phyloP scores from a whole-genome alignment of 2,113 vertebrate species.

The Psilopogon haemacephalus region DNA sequence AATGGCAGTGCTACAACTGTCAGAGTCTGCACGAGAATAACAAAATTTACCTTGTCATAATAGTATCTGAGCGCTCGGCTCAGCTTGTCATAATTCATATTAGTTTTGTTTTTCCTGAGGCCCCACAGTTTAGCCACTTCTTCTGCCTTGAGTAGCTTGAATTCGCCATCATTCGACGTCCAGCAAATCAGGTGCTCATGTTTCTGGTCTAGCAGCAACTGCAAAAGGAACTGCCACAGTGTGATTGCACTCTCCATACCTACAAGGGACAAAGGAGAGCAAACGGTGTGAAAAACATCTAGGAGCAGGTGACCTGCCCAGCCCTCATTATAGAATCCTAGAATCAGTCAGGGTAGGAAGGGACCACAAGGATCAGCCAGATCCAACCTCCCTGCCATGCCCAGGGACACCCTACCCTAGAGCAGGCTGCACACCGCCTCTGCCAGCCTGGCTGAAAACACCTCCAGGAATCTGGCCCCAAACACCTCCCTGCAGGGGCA shows the following conservation, averaged over 20 bases:
- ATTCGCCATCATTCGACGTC: constrained; percentile 96
- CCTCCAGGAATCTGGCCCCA: too few species aligned
- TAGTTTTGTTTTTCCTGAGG: constrained; percentile 96
- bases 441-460: too few species aligned
- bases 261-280: constrained; percentile 62
- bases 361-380: too few species aligned
- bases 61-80: constrained; percentile 96
- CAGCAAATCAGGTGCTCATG: constrained; percentile 96
- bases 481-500: too few species aligned
- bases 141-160: constrained; percentile 96
- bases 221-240: constrained; percentile 98
- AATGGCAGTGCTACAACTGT: not conserved
- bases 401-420: too few species aligned
- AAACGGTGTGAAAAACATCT: constrained; percentile 28
- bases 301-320: not conserved
- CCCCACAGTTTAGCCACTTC: constrained; percentile 98
- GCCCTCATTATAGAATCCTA: too few species aligned
- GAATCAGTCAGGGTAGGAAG: too few species aligned
- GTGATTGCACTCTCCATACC: constrained; percentile 99
- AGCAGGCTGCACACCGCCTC: too few species aligned
- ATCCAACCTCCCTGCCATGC: too few species aligned
- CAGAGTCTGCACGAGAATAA: constrained; percentile 30
- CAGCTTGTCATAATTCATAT: constrained; percentile 98
- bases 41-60: constrained; percentile 89
- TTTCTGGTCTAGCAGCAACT: constrained; percentile 94